Base-by-base conservation (phyloP, 1,140 invertebrate genomes). In the Acyrthosiphon pisum region DNA sequence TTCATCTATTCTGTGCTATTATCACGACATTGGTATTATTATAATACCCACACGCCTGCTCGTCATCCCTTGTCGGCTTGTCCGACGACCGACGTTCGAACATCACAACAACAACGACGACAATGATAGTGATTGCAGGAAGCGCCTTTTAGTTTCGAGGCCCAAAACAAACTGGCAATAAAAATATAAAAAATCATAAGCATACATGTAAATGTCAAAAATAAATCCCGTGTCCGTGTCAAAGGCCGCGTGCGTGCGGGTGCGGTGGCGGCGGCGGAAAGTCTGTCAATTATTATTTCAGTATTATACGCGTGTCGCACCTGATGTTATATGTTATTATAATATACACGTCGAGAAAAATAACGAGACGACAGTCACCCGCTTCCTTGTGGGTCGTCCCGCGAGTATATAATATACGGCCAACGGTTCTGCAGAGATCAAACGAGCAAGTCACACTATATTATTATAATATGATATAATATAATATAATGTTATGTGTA, bases 211-310 rank as follows among this genome's bases (percentile, higher is more conserved):
- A 76, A 76, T 76, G 60, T 76, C 60, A n/a, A 76, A 76, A 76
- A 76, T 76, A 76, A 76, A 76, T 76, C 60, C 60, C n/a, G n/a
- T 14, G 60, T n/a, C n/a, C 30, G 11, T 30, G 60, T 76, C 60
- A 76, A 76, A 76, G 60, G 60, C 60, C 50, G 50, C 14, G 60
- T 18, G 30, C 1, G 1, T 18, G 30, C 60, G 60, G 60, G 60
- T 68, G 60, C 30, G n/a, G 26, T 22, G 56, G 30, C 9, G 30
- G 30, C 30, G 14, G n/a, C n/a, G 60, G n/a, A n/a, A 76, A 76
- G 30, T 76, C 60, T 76, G 60, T 76, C 60, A 76, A 76, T 76
- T 76, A 76, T 76, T 76, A 76, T 76, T 76, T n/a, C 30, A 76
- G 60, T 18, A 76, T 76, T 76, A 76, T 76, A 76, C 60, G 60